Conservation (phyloP, 2,888 invertebrate genomes). For the Yponomeuta plumbellus region DNA sequence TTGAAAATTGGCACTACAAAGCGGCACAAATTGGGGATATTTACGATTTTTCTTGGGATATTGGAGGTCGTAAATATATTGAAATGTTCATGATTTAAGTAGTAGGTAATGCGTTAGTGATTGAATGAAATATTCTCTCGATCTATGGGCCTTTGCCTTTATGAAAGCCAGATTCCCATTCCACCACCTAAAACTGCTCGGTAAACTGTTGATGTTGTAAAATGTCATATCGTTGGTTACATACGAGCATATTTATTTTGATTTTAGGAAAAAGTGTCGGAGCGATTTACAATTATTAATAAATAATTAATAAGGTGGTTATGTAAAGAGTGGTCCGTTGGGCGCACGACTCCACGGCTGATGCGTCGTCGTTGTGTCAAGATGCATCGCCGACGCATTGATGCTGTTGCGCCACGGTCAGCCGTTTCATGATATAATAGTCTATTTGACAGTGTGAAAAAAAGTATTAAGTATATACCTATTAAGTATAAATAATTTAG, state of each 20-base stretch:
- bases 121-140: background rate
- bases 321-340: slow-evolving; percentile 42
- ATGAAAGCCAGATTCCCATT: background rate
- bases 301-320: slow-evolving; percentile 55
- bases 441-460: too few species aligned
- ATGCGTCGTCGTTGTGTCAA: slow-evolving; percentile 50
- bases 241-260: slow-evolving; percentile 13
- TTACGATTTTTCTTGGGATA: background rate
- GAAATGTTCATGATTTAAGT: background rate
- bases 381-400: slow-evolving; percentile 52
- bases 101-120: background rate
- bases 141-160: background rate
- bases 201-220: background rate
- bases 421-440: slow-evolving; percentile 29
- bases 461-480: too few species aligned
- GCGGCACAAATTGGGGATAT: slow-evolving; percentile 1
- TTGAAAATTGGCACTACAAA: background rate
- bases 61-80: background rate
- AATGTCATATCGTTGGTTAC: background rate
- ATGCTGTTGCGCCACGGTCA: slow-evolving; percentile 55
- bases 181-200: background rate
- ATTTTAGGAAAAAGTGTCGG: slow-evolving; percentile 24
- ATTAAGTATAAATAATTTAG: too few species aligned
- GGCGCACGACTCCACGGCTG: slow-evolving; percentile 25
- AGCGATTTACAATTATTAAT: slow-evolving; percentile 23